phyloP scores from a whole-genome alignment of 2,888 invertebrate species.

The Elysia crispata region DNA sequence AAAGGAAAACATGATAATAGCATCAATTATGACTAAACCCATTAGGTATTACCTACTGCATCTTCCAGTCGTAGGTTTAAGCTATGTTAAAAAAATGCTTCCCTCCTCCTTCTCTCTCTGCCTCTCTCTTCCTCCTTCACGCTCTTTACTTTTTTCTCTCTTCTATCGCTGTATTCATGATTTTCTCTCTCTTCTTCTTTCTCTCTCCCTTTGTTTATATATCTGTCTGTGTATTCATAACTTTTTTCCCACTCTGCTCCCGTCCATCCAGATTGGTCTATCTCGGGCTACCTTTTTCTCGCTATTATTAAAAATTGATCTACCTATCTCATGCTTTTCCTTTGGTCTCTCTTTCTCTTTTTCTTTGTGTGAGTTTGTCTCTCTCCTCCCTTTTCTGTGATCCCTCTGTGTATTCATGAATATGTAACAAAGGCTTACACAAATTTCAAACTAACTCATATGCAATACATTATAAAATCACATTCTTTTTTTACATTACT shows the following conservation, averaged over 20 bases:
- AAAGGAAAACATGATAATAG: too few species aligned
- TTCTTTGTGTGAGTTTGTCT: not conserved
- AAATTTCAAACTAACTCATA: too few species aligned
- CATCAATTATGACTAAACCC: too few species aligned
- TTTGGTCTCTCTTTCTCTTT: not conserved
- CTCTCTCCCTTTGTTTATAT: not conserved
- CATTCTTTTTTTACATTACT: too few species aligned
- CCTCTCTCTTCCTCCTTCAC: constrained; percentile 13
- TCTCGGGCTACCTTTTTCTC: not conserved
- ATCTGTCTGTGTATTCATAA: too few species aligned
- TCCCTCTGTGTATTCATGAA: not conserved
- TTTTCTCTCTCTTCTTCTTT: not conserved
- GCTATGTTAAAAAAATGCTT: too few species aligned
- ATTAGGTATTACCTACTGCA: too few species aligned
- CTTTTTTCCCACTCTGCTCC: too few species aligned
- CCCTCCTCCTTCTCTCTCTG: not conserved
- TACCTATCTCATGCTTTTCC: not conserved
- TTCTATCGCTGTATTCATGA: not conserved
- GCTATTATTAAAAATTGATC: not conserved
- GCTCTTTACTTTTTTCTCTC: constrained; percentile 13
- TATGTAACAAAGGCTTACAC: not conserved
- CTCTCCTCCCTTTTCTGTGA: not conserved
- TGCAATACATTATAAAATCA: too few species aligned
- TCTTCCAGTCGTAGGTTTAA: too few species aligned
- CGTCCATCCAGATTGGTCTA: too few species aligned